Evolutionary conservation across 2,888 invertebrate species (phyloP), one percentile per base, ranked within the genome.

Genomic region (Gymnoscelis rufifasciata): DNA sequence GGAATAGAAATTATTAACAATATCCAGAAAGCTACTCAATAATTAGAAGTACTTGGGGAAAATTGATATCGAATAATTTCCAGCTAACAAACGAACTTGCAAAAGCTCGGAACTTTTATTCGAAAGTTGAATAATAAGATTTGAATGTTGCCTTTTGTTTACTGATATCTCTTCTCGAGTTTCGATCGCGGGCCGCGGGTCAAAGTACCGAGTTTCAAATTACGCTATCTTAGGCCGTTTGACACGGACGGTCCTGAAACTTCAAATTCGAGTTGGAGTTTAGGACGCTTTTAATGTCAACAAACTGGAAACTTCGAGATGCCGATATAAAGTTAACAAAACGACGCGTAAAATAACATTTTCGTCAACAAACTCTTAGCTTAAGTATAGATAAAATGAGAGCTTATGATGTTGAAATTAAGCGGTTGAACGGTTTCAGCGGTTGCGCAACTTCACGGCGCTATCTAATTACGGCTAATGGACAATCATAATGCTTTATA

Each of bases 321-420:
- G 52, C 43, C 51, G 51, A 54, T 58, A 53, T 53, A 58, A 59
- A 55, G 57, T 55, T 57, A 55, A 54, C 57, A 54, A 59, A 56
- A 54, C 54, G 55, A 48, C 50, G 54, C 56, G 54, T 58, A 54
- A 58, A 58, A 54, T 55, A 55, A 54, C 53, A 52, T 55, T 56
- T 55, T 47, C 48, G 52, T 55, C 49, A 55, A 57, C 59, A 59
- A 54, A 52, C 53, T 56, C 38, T 43, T 47, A 41, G 51, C 46
- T 52, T 51, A 55, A 55, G 52, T 54, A 54, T 49, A 51, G 54
- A 51, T 57, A 51, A 51, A 54, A 54, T 52, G 45, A 39, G 30
- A 43, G 52, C 52, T 54, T 57, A 51, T 47, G 52, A 51, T 48
- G 54, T 48, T 52, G 54, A 52, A 49, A 52, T 54, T 56, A 52